Base-by-base conservation (phyloP, 2,888 invertebrate species). In the Monochamus alternatus region DNA sequence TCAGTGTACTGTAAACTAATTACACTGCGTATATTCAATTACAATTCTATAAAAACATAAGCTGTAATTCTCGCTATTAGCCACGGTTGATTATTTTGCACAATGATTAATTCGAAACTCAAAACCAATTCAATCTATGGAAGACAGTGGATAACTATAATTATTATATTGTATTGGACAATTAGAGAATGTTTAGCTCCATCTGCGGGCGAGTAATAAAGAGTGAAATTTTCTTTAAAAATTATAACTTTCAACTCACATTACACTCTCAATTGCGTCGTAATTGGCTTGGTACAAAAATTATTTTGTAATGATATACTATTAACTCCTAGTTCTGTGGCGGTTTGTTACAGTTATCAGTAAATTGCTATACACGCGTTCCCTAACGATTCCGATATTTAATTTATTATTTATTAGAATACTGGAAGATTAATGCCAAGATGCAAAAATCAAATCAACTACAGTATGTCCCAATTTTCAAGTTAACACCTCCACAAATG, bases 341-440 rank as follows among this genome's bases (percentile, higher is more conserved):
- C 38, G 58, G 68, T 55, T 59, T 68, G 59, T 63, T 71, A 63
- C 71, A 71, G 63, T 63, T 71, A 63, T 71, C 71, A 44, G 5
- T 63, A 71, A 63, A 71, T 71, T 71, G 38, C 71, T 30, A 59
- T 69, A 22, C 72, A 67, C 63, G 75, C 60, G 73, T 22, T 74
- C 58, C 60, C 43, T 32, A 38, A 60, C 75, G 71, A 67, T 71
- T 66, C 65, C 68, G 47, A 22, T 44, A 52, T 66, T 44, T 64
- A 73, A 73, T 76, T 75, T 73, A 73, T 76, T 70, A 76, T 76
- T 76, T 76, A 76, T 62, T 71, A 75, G 66, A 69, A 67, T 68
- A 73, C 59, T 60, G 14, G 44, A 55, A n/a, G 52, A 10, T 52
- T 22, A 22, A 22, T 38, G 38, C 38, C 7, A 7, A 38, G 7